A percentile compares a stretch with the other conserved stretches of the same genome.
Conservation (phyloP, 1,140 invertebrate species). For the Dolichoris vasculosae region DNA sequence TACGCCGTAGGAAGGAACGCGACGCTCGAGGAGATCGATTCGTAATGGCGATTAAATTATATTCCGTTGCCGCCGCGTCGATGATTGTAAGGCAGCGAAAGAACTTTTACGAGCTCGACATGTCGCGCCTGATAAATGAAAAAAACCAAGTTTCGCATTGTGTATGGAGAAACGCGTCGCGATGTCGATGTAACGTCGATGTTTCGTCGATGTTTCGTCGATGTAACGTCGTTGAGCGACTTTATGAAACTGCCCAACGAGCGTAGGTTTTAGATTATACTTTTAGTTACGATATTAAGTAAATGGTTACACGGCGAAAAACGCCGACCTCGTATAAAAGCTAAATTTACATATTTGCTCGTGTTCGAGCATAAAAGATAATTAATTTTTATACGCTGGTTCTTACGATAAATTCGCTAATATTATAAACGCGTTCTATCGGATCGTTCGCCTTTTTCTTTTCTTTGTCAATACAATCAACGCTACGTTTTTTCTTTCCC, state of each 20-base stretch:
- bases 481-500: no score
- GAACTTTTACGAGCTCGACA: conserved; percentile 18
- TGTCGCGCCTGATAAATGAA: conserved; percentile 22
- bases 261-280: conserved; percentile 15
- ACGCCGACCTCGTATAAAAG: background rate
- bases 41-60: conserved; percentile 41
- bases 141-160: background rate
- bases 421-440: background rate
- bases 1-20: background rate
- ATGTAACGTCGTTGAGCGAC: background rate
- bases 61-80: background rate
- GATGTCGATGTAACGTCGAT: background rate
- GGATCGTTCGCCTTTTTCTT: background rate
- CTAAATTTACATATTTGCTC: background rate
- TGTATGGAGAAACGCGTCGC: background rate
- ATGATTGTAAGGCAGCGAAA: conserved; percentile 15
- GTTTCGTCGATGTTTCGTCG: no score
- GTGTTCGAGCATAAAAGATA: background rate
- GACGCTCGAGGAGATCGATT: conserved; percentile 24
- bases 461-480: no score
- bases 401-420: background rate
- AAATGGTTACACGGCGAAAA: background rate
- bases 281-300: conserved; percentile 25
- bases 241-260: background rate
- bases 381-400: background rate